Evolutionary conservation across 2,113 vertebrate species (phyloP).

Genomic region (Crocuta crocuta): DNA sequence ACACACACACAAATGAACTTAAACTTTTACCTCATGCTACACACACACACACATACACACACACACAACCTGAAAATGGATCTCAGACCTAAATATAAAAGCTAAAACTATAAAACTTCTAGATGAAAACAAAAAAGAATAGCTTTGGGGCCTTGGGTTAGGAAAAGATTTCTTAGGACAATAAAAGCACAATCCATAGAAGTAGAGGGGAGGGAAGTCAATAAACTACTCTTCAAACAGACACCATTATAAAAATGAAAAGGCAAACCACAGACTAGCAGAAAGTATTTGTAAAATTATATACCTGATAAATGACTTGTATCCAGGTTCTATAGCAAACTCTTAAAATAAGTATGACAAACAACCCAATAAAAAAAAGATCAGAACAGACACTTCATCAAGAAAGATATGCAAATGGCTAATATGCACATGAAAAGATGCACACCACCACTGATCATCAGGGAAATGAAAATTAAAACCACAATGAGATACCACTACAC

Average conservation of each 20-base stretch:
- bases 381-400: slow-evolving; percentile 19
- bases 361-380: slow-evolving; percentile 35
- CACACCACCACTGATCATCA: slow-evolving; percentile 17
- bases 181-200: slow-evolving; percentile 22
- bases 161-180: slow-evolving; percentile 47
- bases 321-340: slow-evolving; percentile 19
- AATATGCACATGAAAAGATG: slow-evolving; percentile 48
- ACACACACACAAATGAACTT: background rate
- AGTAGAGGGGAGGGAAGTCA: background rate
- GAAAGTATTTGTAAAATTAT: slow-evolving; percentile 39
- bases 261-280: background rate
- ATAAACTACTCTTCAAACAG: background rate
- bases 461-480: slow-evolving; percentile 56
- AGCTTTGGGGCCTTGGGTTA: background rate
- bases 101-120: slow-evolving; percentile 11
- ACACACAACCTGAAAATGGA: background rate
- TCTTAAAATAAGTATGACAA: slow-evolving; percentile 45
- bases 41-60: background rate
- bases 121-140: slow-evolving; percentile 51
- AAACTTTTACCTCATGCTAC: background rate
- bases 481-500: slow-evolving; percentile 51
- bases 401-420: slow-evolving; percentile 26
- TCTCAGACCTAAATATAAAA: slow-evolving; percentile 40
- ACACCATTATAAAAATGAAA: slow-evolving; percentile 43
- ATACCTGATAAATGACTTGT: background rate